phyloP scores from a whole-genome alignment of 2,797 vertebrate species.

The Echeneis naucrates region DNA sequence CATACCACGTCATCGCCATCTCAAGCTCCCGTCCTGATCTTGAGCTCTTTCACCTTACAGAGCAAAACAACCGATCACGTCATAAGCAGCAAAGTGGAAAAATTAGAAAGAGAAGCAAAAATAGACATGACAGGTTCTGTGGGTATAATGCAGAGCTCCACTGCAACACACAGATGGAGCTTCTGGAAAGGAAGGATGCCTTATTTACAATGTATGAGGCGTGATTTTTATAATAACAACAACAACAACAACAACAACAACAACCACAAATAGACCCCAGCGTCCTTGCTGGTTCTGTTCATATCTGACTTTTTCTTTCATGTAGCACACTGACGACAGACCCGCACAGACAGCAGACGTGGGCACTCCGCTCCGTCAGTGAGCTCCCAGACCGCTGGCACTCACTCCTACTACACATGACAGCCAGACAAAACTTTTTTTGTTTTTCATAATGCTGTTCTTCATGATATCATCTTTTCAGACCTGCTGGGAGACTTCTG shows the following conservation, averaged over 20 bases:
- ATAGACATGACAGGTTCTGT: neutral
- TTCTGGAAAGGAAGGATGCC: neutral
- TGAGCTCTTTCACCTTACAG: slow-evolving; percentile 4
- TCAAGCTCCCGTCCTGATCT: neutral
- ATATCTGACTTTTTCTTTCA: slow-evolving; percentile 53
- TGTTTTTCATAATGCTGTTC: neutral
- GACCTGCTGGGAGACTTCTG: slow-evolving; percentile 2
- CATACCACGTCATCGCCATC: neutral
- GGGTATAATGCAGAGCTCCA: neutral
- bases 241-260: neutral
- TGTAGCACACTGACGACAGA: slow-evolving; percentile 52
- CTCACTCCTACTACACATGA: slow-evolving; percentile 41
- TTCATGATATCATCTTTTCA: slow-evolving; percentile 11
- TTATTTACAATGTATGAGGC: neutral
- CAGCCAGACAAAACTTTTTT: slow-evolving; percentile 9
- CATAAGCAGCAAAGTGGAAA: neutral
- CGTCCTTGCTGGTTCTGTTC: slow-evolving; percentile 30
- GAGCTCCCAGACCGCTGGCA: slow-evolving; percentile 46
- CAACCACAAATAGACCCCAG: slow-evolving; percentile 12
- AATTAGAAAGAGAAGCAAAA: neutral
- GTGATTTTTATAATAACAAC: slow-evolving; percentile 8
- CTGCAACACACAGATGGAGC: neutral
- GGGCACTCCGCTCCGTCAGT: slow-evolving; percentile 44
- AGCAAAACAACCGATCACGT: neutral
- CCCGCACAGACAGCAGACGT: slow-evolving; percentile 47